Percentiles rank a stretch among this genome's conserved stretches.
phyloP scores from a whole-genome alignment of 92 coral and sea anemone species.

The Epizoanthus ramosus region DNA sequence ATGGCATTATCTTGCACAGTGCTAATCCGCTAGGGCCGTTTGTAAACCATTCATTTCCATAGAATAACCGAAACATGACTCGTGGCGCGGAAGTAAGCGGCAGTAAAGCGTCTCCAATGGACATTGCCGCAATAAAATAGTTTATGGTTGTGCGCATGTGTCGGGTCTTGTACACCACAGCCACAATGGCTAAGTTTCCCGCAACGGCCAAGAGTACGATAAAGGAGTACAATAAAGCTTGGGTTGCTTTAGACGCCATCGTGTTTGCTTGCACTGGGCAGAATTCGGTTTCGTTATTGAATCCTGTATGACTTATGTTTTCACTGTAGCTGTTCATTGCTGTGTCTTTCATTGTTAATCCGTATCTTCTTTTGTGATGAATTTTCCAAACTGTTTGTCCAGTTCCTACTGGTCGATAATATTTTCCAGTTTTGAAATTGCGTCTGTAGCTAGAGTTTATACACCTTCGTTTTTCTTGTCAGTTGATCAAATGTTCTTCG shows the following conservation, averaged over 20 bases:
- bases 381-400: too few relatives aligned
- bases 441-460: neutral
- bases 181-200: slow-evolving; percentile 1
- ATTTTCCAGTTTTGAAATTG: neutral
- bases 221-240: slow-evolving; percentile 11
- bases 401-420: neutral
- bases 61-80: slow-evolving; percentile 19
- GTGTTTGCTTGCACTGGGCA: neutral
- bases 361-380: neutral
- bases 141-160: slow-evolving; percentile 14
- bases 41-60: slow-evolving; percentile 14
- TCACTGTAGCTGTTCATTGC: neutral
- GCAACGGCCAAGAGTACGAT: neutral
- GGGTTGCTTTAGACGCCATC: neutral
- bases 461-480: neutral
- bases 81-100: slow-evolving; percentile 9
- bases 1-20: slow-evolving; percentile 16
- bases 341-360: neutral
- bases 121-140: slow-evolving; percentile 9
- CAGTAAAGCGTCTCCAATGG: neutral
- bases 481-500: neutral
- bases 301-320: neutral
- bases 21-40: slow-evolving; percentile 2
- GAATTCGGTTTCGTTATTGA: neutral
- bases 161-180: slow-evolving; percentile 2